Conservation (phyloP, 1,140 invertebrate genomes). For the Laupala kohalensis region DNA sequence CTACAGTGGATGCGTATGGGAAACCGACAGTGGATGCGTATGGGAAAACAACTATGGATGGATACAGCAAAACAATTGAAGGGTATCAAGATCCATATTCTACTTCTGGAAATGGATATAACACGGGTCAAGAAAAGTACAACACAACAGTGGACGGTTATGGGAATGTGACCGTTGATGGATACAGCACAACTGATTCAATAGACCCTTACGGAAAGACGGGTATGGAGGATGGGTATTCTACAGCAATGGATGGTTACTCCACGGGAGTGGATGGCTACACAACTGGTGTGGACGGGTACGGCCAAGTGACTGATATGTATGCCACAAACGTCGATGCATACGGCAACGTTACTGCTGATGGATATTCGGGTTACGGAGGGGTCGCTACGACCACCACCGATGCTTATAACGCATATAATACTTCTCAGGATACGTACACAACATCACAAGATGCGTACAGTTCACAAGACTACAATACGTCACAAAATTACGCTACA, state of each 20-base stretch:
- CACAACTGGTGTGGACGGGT: constrained; percentile 1
- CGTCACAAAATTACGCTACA: background rate
- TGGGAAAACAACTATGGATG: background rate
- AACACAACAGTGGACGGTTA: background rate
- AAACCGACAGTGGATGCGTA: background rate
- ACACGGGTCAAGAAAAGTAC: background rate
- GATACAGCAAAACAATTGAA: background rate
- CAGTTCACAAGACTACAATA: background rate
- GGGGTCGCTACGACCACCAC: background rate
- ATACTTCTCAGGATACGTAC: background rate
- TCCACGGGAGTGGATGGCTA: background rate
- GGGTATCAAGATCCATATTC: background rate
- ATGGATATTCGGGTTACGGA: background rate
- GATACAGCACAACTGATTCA: background rate
- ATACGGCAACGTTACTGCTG: background rate
- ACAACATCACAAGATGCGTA: background rate
- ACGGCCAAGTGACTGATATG: background rate
- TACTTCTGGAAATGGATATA: background rate
- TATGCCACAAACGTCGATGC: constrained; percentile 7
- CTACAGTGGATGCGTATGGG: background rate
- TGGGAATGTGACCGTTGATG: background rate
- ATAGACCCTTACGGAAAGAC: constrained; percentile 2
- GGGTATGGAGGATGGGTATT: constrained; percentile 6
- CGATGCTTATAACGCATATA: background rate
- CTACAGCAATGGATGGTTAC: background rate